Conservation (phyloP, 2,888 invertebrate genomes). For the Amorpha juglandis region DNA sequence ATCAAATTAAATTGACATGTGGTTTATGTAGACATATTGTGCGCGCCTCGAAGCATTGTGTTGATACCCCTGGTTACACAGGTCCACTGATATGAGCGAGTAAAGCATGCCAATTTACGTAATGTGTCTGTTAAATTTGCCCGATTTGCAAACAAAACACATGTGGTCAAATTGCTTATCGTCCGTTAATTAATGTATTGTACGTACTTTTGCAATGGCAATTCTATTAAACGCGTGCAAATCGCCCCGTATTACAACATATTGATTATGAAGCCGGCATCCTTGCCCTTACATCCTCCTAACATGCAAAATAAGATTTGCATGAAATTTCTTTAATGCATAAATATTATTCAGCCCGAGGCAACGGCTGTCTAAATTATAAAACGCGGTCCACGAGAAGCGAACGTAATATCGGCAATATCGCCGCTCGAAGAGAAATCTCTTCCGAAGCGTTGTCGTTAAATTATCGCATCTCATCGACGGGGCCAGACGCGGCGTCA, state of each 20-base stretch:
- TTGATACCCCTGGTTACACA: slow-evolving; percentile 82
- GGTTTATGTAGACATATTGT: slow-evolving; percentile 79
- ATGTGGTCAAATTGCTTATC: slow-evolving; percentile 10
- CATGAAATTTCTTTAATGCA: slow-evolving; percentile 59
- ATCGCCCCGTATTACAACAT: neutral
- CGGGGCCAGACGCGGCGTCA: slow-evolving; percentile 74
- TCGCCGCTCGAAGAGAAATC: slow-evolving; percentile 62
- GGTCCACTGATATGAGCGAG: slow-evolving; percentile 69
- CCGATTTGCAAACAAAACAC: slow-evolving; percentile 18
- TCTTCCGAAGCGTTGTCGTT: slow-evolving; percentile 65
- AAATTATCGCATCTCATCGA: slow-evolving; percentile 74
- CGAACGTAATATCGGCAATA: slow-evolving; percentile 66
- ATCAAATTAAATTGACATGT: slow-evolving; percentile 83
- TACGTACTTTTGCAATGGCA: slow-evolving; percentile 26
- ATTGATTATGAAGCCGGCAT: neutral
- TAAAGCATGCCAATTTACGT: slow-evolving; percentile 75
- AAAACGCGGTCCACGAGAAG: slow-evolving; percentile 60
- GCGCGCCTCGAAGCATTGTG: slow-evolving; percentile 70
- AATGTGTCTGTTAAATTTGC: slow-evolving; percentile 62
- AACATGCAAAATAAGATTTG: slow-evolving; percentile 61
- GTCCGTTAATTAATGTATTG: slow-evolving; percentile 18
- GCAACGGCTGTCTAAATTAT: slow-evolving; percentile 63
- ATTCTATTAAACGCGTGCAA: neutral
- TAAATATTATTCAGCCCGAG: slow-evolving; percentile 58
- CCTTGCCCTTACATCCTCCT: slow-evolving; percentile 43